phyloP scores from a whole-genome alignment of 2,888 invertebrate species.

The Lepidonotus clava region DNA sequence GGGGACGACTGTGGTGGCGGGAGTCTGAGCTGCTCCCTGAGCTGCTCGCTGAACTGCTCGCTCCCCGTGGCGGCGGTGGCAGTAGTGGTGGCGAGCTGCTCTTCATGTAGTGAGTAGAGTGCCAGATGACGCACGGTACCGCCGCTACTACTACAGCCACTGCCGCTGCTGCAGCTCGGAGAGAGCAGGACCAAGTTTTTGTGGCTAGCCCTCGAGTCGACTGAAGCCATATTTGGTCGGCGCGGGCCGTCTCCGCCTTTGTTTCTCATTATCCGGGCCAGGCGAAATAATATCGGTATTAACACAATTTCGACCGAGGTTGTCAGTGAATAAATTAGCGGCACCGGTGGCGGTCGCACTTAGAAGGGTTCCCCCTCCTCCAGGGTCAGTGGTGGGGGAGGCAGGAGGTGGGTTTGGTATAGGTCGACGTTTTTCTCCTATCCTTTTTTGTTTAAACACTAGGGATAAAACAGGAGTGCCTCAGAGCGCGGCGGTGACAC shows the following conservation, averaged over 20 bases:
- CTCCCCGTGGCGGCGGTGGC: no score
- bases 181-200: background rate
- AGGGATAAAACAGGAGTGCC: no score
- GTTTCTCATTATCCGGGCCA: background rate
- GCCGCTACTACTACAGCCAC: background rate
- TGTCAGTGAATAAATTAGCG: background rate
- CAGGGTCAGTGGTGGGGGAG: background rate
- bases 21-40: background rate
- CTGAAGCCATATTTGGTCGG: constrained; percentile 26
- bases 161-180: background rate
- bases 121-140: background rate
- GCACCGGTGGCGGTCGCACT: background rate
- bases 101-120: background rate
- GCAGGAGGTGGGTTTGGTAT: background rate
- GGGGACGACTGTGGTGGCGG: background rate
- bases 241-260: background rate
- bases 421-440: background rate
- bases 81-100: background rate
- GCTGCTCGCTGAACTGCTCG: no score
- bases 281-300: background rate
- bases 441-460: background rate
- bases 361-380: background rate
- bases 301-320: background rate
- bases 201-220: background rate
- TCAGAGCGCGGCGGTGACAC: no score